phyloP scores from a whole-genome alignment of 2,113 vertebrate species.

The Acrocephalus arundinaceus region DNA sequence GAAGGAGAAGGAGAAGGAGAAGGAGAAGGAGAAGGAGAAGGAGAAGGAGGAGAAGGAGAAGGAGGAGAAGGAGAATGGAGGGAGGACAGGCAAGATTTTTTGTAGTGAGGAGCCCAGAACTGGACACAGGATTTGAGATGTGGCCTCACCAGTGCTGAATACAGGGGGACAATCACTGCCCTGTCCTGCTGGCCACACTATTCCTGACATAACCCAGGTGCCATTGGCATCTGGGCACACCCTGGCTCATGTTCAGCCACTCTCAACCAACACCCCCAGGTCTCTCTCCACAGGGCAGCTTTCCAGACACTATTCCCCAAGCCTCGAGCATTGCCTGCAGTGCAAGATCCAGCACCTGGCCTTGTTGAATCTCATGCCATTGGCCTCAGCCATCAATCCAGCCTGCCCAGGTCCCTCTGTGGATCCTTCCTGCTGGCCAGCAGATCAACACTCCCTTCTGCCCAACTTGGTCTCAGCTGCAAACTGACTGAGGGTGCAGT shows the following conservation, averaged over 20 bases:
- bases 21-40: too few species aligned
- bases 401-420: neutral
- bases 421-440: neutral
- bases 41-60: too few species aligned
- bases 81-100: neutral
- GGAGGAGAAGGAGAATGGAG: too few species aligned
- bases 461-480: neutral
- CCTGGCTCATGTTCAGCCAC: neutral
- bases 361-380: neutral
- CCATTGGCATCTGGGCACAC: neutral
- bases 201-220: neutral
- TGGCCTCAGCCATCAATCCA: neutral
- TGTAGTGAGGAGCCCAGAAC: neutral
- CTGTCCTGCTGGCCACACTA: neutral
- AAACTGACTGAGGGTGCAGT: neutral
- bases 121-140: too few species aligned
- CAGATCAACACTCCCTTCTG: neutral
- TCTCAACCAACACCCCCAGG: accelerated
- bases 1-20: too few species aligned
- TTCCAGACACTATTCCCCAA: neutral
- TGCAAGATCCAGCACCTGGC: neutral
- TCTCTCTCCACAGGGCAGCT: neutral
- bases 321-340: neutral
- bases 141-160: accelerated
- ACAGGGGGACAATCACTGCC: neutral